Evolutionary conservation across 2,113 vertebrate genomes (phyloP).

Genomic region (Hipposideros armiger): DNA sequence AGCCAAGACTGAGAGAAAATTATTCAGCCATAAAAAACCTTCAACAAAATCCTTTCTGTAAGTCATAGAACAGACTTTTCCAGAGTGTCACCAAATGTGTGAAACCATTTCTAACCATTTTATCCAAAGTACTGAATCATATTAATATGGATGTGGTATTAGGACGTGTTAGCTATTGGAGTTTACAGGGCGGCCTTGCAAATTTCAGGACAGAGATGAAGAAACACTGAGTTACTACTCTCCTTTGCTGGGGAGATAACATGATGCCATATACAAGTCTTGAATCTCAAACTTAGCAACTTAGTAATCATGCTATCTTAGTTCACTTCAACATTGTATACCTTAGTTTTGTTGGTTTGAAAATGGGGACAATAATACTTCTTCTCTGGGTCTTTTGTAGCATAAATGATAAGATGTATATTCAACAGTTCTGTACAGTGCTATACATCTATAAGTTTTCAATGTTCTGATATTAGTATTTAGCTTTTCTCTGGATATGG

Average conservation of each 20-base stretch:
- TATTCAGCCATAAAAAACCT: slow-evolving; percentile 13
- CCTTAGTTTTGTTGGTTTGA: neutral
- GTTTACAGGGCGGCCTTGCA: neutral
- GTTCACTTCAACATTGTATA: neutral
- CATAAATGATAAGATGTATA: neutral
- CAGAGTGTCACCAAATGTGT: neutral
- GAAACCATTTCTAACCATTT: slow-evolving; percentile 1
- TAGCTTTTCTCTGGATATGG: neutral
- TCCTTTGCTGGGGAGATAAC: neutral
- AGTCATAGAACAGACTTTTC: neutral
- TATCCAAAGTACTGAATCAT: neutral
- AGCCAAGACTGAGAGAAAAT: slow-evolving; percentile 8
- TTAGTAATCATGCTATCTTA: neutral
- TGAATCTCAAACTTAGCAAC: neutral
- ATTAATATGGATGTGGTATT: neutral
- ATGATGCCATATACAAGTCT: neutral
- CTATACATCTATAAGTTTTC: neutral
- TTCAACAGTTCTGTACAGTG: neutral
- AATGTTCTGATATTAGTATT: neutral
- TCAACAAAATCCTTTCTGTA: neutral
- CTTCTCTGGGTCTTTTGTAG: neutral
- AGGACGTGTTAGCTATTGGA: neutral
- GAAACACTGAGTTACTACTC: neutral
- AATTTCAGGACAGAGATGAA: neutral
- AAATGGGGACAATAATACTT: slow-evolving; percentile 16